A percentile compares a stretch with the other conserved stretches of the same genome.
phyloP scores from a whole-genome alignment of 2,888 invertebrate genomes.

The Plusia festucae region DNA sequence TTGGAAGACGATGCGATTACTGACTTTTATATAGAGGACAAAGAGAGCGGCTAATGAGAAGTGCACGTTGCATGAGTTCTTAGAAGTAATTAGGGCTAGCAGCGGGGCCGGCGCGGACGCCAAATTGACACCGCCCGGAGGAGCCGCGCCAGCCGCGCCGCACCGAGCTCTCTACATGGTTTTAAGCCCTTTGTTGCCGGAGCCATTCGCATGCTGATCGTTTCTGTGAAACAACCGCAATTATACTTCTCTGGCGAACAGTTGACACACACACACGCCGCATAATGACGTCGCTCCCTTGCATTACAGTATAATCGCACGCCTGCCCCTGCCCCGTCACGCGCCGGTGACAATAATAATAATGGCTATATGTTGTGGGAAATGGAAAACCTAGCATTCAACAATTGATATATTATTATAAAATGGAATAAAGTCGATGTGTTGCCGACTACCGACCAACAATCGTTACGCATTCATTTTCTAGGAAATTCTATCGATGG shows the following conservation, averaged over 20 bases:
- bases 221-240: slow-evolving; percentile 75
- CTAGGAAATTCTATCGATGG: slow-evolving; percentile 31
- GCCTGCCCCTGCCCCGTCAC: slow-evolving; percentile 72
- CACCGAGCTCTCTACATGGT: slow-evolving; percentile 46
- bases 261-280: slow-evolving; percentile 71
- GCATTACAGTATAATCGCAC: slow-evolving; percentile 75
- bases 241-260: slow-evolving; percentile 74
- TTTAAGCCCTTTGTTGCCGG: slow-evolving; percentile 57
- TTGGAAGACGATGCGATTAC: slow-evolving; percentile 47
- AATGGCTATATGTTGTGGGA: slow-evolving; percentile 74
- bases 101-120: slow-evolving; percentile 55
- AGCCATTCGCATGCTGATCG: slow-evolving; percentile 64
- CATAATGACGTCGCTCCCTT: slow-evolving; percentile 68
- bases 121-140: slow-evolving; percentile 68
- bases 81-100: slow-evolving; percentile 73
- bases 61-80: slow-evolving; percentile 61
- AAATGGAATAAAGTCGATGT: slow-evolving; percentile 21
- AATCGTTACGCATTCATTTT: slow-evolving; percentile 26
- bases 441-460: slow-evolving; percentile 5
- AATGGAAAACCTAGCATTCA: slow-evolving; percentile 64
- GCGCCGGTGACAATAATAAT: slow-evolving; percentile 79
- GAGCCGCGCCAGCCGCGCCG: slow-evolving; percentile 34
- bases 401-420: slow-evolving; percentile 49
- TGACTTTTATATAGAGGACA: slow-evolving; percentile 52
- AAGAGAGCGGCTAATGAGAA: slow-evolving; percentile 63